Evolutionary conservation across 2,888 invertebrate genomes (phyloP).

Genomic region (Plebejus anna): DNA sequence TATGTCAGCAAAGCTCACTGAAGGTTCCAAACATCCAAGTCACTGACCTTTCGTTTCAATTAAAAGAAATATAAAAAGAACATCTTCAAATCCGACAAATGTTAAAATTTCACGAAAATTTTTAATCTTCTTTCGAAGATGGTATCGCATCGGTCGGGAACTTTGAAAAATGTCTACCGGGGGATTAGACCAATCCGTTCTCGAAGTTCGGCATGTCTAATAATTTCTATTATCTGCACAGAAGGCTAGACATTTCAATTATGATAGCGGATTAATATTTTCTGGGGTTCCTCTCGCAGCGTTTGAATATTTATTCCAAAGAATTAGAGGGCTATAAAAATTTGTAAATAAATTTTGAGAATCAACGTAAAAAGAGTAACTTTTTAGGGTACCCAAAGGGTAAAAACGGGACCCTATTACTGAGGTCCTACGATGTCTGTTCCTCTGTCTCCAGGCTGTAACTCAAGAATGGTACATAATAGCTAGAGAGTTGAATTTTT

Average conservation of each 20-base stretch:
- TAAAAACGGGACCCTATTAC: too few species aligned
- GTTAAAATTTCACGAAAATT: constrained; percentile 47
- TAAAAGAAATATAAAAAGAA: not conserved
- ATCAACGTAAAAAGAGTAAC: not conserved
- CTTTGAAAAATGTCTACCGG: constrained; percentile 60
- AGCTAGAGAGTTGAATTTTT: too few species aligned
- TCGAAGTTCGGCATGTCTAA: constrained; percentile 66
- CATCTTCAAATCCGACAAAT: constrained; percentile 1
- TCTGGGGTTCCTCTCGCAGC: constrained; percentile 2
- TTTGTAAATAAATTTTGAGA: not conserved
- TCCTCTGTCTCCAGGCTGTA: not conserved
- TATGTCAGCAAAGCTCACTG: not conserved
- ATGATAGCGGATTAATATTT: constrained; percentile 47
- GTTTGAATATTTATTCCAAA: not conserved
- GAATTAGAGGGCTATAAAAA: not conserved
- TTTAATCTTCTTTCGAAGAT: constrained; percentile 55
- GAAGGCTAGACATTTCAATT: constrained; percentile 62
- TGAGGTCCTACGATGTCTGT: not conserved
- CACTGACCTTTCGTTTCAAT: constrained; percentile 2
- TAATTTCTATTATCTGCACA: constrained; percentile 63
- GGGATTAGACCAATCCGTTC: constrained; percentile 68
- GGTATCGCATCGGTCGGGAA: constrained; percentile 53
- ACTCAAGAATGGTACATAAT: too few species aligned
- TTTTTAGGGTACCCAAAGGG: too few species aligned
- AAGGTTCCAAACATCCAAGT: not conserved